phyloP scores from a whole-genome alignment of 2,113 vertebrate genomes.

The Phyllostomus discolor region DNA sequence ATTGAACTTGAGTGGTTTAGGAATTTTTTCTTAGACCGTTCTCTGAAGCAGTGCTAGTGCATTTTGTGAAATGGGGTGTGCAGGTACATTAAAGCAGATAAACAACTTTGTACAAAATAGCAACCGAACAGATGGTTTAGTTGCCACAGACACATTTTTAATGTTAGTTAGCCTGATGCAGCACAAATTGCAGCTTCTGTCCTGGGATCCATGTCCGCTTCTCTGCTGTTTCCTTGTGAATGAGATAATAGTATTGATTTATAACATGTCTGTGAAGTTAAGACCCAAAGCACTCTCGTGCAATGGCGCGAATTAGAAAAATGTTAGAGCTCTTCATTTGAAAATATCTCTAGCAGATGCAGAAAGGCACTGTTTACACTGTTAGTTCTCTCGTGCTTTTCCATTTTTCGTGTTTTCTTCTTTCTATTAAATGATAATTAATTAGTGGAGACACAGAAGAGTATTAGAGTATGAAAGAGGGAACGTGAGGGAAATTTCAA shows the following conservation, averaged over 20 bases:
- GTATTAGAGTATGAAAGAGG: background rate
- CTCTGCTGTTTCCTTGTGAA: background rate
- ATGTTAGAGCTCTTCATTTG: background rate
- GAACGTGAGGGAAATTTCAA: background rate
- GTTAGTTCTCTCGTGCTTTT: background rate
- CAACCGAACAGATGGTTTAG: constrained; percentile 31
- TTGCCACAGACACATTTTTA: constrained; percentile 20
- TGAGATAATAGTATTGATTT: constrained; percentile 41
- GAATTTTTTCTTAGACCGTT: background rate
- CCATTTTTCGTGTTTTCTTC: background rate
- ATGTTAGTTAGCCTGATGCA: background rate
- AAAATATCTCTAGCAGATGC: background rate
- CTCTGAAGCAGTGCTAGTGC: background rate
- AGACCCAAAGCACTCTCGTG: background rate
- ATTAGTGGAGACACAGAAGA: background rate
- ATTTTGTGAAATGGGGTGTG: constrained; percentile 19
- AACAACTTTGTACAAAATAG: constrained; percentile 18
- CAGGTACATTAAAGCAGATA: constrained; percentile 18
- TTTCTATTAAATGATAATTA: constrained; percentile 20
- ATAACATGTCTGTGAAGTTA: background rate
- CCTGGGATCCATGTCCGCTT: background rate
- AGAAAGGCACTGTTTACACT: background rate
- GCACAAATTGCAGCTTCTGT: background rate
- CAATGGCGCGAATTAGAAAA: background rate
- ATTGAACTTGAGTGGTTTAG: background rate